These are phyloP conservation scores for Nebria salina DNA, from an alignment of 2,888 invertebrate species.

Conservation along the genomic window DNA sequence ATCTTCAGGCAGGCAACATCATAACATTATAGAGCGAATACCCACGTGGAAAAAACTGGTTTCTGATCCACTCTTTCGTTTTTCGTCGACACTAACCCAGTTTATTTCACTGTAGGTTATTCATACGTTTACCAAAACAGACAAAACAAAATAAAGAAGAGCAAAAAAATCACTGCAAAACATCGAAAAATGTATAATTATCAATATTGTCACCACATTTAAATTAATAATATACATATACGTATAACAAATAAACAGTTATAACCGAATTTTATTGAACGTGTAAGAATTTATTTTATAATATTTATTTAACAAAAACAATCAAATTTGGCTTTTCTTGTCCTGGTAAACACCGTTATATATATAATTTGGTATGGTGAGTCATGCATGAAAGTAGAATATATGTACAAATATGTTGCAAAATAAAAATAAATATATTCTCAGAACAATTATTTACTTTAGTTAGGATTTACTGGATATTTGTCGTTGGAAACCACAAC, in stretches of 20 bases:
- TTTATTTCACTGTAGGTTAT: background rate
- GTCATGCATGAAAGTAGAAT: constrained; percentile 28
- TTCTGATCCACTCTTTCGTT: background rate
- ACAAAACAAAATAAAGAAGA: background rate
- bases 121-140: background rate
- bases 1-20: background rate
- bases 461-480: constrained; percentile 30
- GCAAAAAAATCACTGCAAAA: no score
- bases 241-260: no score
- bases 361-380: constrained; percentile 18
- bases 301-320: background rate
- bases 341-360: constrained; percentile 35
- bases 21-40: background rate
- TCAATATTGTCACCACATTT: no score
- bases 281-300: background rate
- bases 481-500: background rate
- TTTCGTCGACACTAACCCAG: background rate
- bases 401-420: constrained; percentile 34
- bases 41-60: background rate
- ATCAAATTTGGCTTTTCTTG: constrained; percentile 9
- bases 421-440: constrained; percentile 29
- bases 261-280: background rate
- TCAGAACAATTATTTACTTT: constrained; percentile 25
- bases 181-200: no score
- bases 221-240: no score